Evolutionary conservation across 2,888 invertebrate genomes (phyloP), one percentile per base, ranked within the genome.

Genomic region (Argyresthia albistria): DNA sequence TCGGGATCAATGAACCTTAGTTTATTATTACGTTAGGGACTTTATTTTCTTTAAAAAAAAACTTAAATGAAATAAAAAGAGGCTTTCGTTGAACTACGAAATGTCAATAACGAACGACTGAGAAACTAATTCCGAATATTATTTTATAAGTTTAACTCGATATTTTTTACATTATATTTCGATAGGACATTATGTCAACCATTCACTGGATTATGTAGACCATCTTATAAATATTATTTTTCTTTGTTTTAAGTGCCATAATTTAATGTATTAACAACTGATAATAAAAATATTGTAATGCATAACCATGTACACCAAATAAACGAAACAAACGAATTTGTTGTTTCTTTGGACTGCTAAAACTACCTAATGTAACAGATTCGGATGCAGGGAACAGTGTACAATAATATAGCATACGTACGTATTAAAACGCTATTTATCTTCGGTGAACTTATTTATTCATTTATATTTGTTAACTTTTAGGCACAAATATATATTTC

Each of bases 301-400:
- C 84, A 79, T 86, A 87, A 86, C 84, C 83, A 83, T 87, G 80
- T 86, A 87, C 84, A 87, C 84, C 83, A 84, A 86, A 82, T 80
- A 84, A 86, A 83, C 75, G 72, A 77, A 77, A 77, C 72, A 74
- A 76, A 75, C 69, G 52, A 72, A 52, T 68, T 61, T 66, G 57
- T 71, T 66, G 71, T 82, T 82, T 82, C 25, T 43, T 50, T 52
- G 4, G 15, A 35, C 12, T 10, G 14, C 43, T 12, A 12, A 25
- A 25, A 2, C 25, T 25, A 25, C 25, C 2, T 25, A 25, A 6
- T 6, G 6, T 2, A 4, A 25, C 6, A 25, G 25, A 25, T 25
- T 25, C 25, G 6, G n/a, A n/a, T n/a, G 25, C 25, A 25, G 25
- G 3, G 2, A 25, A 25, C 6, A 25, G 25, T 25, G 3, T 25